Evolutionary conservation across 2,888 invertebrate species (phyloP).

Genomic region (Agriotes lineatus): DNA sequence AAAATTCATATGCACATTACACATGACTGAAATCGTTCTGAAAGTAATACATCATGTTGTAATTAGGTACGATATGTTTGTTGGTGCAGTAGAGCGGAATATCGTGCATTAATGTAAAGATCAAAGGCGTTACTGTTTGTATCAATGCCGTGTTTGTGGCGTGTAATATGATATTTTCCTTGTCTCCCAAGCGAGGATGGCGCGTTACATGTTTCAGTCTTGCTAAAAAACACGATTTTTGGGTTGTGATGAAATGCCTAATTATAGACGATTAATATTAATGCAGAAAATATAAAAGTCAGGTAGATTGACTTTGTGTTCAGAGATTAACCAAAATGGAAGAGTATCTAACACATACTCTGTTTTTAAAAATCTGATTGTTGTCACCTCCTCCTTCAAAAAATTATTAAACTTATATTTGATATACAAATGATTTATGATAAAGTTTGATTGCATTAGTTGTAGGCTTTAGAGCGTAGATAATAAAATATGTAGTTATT

Average conservation of each 20-base stretch:
- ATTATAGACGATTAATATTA: conserved; percentile 10
- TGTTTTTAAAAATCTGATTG: too few species aligned
- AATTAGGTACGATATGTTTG: conserved; percentile 52
- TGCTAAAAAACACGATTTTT: neutral
- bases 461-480: too few species aligned
- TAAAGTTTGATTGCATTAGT: too few species aligned
- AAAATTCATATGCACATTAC: conserved; percentile 8
- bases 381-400: too few species aligned
- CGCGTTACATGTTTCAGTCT: neutral
- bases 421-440: too few species aligned
- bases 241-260: neutral
- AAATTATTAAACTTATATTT: too few species aligned
- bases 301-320: too few species aligned
- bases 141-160: conserved; percentile 50
- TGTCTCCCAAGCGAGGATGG: neutral
- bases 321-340: too few species aligned
- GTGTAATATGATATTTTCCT: conserved; percentile 46
- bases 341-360: too few species aligned
- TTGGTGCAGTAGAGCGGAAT: conserved; percentile 50
- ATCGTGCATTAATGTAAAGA: conserved; percentile 49
- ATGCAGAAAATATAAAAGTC: neutral
- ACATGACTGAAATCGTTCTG: conserved; percentile 45
- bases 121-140: conserved; percentile 53
- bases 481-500: too few species aligned
- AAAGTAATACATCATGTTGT: conserved; percentile 52